phyloP scores from a whole-genome alignment of 2,113 vertebrate species.

The Campylomormyrus tamandua region DNA sequence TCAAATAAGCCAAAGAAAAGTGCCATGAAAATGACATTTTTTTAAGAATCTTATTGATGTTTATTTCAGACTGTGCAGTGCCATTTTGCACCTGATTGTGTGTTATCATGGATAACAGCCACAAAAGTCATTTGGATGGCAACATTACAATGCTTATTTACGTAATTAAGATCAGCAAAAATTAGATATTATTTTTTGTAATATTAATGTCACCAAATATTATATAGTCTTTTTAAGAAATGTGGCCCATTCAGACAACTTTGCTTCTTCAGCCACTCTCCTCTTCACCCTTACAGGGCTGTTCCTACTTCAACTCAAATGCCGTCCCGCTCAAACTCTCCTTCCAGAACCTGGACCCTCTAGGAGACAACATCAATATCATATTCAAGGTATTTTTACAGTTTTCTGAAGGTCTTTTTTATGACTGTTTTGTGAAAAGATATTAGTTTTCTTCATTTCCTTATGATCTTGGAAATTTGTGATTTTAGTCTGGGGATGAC shows the following conservation, averaged over 20 bases:
- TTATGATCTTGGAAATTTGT: neutral
- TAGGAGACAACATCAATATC: slow-evolving; percentile 81
- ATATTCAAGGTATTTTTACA: slow-evolving; percentile 83
- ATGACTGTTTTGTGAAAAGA: neutral
- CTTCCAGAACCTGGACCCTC: slow-evolving; percentile 81
- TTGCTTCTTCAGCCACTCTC: neutral
- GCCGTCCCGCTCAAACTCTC: slow-evolving; percentile 89
- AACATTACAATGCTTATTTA: neutral
- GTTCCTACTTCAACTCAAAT: slow-evolving; percentile 96
- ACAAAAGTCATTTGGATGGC: neutral
- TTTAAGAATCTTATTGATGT: neutral
- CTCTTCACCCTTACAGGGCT: slow-evolving; percentile 60
- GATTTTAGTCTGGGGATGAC: slow-evolving; percentile 80
- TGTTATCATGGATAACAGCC: neutral
- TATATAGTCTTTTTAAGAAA: neutral
- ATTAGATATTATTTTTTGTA: neutral
- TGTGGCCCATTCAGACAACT: neutral
- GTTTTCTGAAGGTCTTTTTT: neutral
- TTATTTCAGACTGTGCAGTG: neutral
- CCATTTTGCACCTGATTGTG: neutral
- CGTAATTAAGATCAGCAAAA: neutral
- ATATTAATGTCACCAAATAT: neutral
- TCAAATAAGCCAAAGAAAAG: neutral
- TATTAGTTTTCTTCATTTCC: neutral
- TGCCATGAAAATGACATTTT: neutral